Evolutionary conservation across 2,888 invertebrate species (phyloP).

Genomic region (Drosophila mercatorum): DNA sequence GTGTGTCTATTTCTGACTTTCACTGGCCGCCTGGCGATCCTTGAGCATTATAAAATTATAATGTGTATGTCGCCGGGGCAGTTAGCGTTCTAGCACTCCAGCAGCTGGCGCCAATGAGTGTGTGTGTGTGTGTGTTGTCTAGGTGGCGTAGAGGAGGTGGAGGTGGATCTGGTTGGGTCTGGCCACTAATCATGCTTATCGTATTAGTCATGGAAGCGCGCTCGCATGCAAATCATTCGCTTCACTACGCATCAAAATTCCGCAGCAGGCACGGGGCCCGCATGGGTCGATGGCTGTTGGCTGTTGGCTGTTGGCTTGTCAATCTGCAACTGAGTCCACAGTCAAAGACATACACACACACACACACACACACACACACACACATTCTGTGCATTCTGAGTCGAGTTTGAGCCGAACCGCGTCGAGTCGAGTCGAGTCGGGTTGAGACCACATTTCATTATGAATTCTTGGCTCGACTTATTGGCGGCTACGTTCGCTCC

Average conservation of each 20-base stretch:
- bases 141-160: not conserved
- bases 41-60: constrained; percentile 59
- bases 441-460: constrained; percentile 60
- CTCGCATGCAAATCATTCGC: constrained; percentile 75
- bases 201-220: constrained; percentile 76
- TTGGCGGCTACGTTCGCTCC: constrained; percentile 42
- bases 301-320: constrained; percentile 52
- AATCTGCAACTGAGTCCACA: constrained; percentile 61
- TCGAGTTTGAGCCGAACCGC: constrained; percentile 18
- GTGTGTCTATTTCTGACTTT: constrained; percentile 42
- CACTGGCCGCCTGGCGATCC: constrained; percentile 32
- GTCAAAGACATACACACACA: constrained; percentile 26
- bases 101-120: constrained; percentile 65
- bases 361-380: constrained; percentile 12
- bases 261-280: constrained; percentile 45
- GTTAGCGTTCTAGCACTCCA: constrained; percentile 48
- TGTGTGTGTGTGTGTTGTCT: constrained; percentile 15
- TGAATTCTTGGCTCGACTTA: constrained; percentile 62
- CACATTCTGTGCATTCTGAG: constrained; percentile 48
- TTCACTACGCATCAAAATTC: constrained; percentile 75
- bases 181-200: constrained; percentile 79
- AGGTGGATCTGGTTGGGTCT: constrained; percentile 8
- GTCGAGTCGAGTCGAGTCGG: constrained; percentile 10
- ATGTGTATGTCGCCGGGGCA: constrained; percentile 68
- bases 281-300: constrained; percentile 47